A percentile compares a stretch with the other conserved stretches of the same genome.
Conservation (phyloP, 2,113 vertebrate genomes). For the Ammodytes dubius region DNA sequence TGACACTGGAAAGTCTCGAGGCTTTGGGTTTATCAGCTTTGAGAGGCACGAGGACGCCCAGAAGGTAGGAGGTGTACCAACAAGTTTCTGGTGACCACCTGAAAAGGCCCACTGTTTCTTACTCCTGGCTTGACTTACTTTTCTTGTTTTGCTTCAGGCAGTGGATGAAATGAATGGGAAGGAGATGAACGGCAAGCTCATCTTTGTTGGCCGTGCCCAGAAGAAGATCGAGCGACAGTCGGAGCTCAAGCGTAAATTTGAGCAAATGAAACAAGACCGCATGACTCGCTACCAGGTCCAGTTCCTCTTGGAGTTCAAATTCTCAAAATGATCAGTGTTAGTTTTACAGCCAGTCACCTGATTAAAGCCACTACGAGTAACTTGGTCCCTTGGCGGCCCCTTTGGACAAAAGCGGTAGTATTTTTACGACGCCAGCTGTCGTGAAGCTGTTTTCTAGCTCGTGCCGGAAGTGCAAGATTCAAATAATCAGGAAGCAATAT, state of each 20-base stretch:
- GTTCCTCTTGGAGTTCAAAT: not conserved
- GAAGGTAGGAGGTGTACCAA: conserved; percentile 82
- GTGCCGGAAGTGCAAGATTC: no score
- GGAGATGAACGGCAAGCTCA: conserved; percentile 94
- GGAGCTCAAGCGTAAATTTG: conserved; percentile 97
- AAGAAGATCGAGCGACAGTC: conserved; percentile 98
- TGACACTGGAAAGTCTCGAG: conserved; percentile 94
- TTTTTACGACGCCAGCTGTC: no score
- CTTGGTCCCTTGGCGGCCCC: no score
- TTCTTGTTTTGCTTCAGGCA: conserved; percentile 81
- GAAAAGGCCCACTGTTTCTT: not conserved
- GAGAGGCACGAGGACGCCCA: conserved; percentile 98
- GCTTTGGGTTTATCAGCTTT: conserved; percentile 98
- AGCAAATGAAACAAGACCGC: conserved; percentile 98
- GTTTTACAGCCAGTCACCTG: not conserved
- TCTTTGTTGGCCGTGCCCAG: conserved; percentile 97
- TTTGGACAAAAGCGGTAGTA: no score
- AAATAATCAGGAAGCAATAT: no score
- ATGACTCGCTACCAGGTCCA: conserved; percentile 98
- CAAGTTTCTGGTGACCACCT: not conserved
- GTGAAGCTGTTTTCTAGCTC: no score
- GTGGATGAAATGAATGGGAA: conserved; percentile 99
- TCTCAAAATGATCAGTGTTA: not conserved
- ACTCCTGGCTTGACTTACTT: not conserved
- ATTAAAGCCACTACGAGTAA: not conserved